phyloP scores from a whole-genome alignment of 2,113 vertebrate genomes.

The Menura novaehollandiae region DNA sequence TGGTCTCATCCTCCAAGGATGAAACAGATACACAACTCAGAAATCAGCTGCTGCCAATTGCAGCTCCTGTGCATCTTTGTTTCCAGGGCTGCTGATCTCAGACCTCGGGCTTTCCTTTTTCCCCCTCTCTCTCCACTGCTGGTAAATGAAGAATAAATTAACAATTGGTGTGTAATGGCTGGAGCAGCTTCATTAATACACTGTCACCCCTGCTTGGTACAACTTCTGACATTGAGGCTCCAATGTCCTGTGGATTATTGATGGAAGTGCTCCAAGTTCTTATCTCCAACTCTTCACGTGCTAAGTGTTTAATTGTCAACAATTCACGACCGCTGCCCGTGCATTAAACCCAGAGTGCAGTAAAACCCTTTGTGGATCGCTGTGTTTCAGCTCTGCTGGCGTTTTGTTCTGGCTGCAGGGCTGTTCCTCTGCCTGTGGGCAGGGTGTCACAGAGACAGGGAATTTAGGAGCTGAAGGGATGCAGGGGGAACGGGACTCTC shows the following conservation, averaged over 20 bases:
- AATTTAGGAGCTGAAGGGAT: not conserved
- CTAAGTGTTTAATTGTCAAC: not conserved
- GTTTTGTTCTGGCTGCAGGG: too few species aligned
- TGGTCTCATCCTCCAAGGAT: not conserved
- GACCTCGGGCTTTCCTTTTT: not conserved
- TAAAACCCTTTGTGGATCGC: not conserved
- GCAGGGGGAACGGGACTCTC: not conserved
- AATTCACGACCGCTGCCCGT: not conserved
- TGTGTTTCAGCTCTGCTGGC: not conserved
- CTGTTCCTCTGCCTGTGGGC: not conserved
- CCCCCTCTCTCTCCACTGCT: not conserved
- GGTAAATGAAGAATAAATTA: constrained; percentile 31
- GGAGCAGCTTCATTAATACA: not conserved
- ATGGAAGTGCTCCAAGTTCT: not conserved
- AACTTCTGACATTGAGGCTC: constrained; percentile 1
- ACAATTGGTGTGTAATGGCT: constrained; percentile 14
- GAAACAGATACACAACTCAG: not conserved
- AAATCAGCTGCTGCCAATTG: not conserved
- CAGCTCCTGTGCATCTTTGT: not conserved
- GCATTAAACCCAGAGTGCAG: not conserved
- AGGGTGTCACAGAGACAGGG: not conserved
- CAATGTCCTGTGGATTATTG: not conserved
- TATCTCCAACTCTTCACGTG: not conserved
- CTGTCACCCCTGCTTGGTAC: not conserved
- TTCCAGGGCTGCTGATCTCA: not conserved